These are phyloP conservation scores for Eueides isabella DNA, from an alignment of 1,140 invertebrate species.

Conservation along the genomic window DNA sequence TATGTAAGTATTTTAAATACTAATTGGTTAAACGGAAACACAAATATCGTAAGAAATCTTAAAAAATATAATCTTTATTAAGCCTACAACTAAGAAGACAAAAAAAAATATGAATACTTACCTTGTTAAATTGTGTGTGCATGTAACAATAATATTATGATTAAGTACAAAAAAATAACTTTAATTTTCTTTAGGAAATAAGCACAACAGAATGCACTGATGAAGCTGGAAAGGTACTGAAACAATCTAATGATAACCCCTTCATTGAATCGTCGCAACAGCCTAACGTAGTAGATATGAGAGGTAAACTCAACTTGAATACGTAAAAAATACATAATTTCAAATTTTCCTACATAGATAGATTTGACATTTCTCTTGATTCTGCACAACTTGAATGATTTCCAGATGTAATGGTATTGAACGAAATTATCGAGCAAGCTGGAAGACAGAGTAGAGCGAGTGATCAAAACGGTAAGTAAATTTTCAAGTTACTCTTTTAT, in stretches of 20 bases:
- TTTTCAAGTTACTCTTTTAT: background rate
- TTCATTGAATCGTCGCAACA: slow-evolving; percentile 94
- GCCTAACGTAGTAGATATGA: slow-evolving; percentile 95
- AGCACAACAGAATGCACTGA: slow-evolving; percentile 88
- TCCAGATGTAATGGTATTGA: slow-evolving; percentile 98
- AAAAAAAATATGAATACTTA: too few relatives aligned
- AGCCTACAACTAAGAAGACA: too few relatives aligned
- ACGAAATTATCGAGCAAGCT: slow-evolving; percentile 98
- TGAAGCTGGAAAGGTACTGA: slow-evolving; percentile 89
- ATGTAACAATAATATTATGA: too few relatives aligned
- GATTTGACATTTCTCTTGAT: too few relatives aligned
- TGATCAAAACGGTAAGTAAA: slow-evolving; percentile 94
- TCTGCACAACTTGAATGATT: slow-evolving; percentile 41
- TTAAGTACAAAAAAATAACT: too few relatives aligned
- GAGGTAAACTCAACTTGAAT: slow-evolving; percentile 85
- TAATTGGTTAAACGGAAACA: too few relatives aligned
- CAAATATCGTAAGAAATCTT: too few relatives aligned
- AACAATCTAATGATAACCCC: slow-evolving; percentile 93
- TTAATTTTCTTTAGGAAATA: slow-evolving; percentile 83
- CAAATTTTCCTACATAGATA: background rate
- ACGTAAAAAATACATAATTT: background rate
- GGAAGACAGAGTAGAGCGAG: slow-evolving; percentile 88
- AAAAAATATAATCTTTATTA: too few relatives aligned
- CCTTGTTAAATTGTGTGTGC: too few relatives aligned
- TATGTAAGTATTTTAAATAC: slow-evolving; percentile 84